Evolutionary conservation across 2,888 invertebrate species (phyloP).

Genomic region (Eristalis pertinax): DNA sequence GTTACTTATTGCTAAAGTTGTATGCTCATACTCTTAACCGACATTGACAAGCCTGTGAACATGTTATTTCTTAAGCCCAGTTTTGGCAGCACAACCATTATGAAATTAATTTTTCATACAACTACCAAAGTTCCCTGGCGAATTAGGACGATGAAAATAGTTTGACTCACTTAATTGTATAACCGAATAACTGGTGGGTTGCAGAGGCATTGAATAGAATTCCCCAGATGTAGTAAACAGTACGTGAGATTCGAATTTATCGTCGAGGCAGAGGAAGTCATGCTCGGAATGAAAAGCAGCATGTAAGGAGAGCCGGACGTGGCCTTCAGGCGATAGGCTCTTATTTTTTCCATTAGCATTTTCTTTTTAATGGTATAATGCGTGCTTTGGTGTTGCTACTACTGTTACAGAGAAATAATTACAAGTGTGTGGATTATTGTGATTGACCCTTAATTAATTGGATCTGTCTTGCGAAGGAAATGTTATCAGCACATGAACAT

Average conservation of each 20-base stretch:
- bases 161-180: slow-evolving; percentile 47
- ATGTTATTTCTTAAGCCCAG: slow-evolving; percentile 47
- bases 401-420: slow-evolving; percentile 61
- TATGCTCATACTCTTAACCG: slow-evolving; percentile 32
- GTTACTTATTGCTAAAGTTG: slow-evolving; percentile 37
- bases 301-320: slow-evolving; percentile 20
- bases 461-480: slow-evolving; percentile 16
- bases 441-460: slow-evolving; percentile 70
- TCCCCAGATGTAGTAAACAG: slow-evolving; percentile 25
- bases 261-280: slow-evolving; percentile 59
- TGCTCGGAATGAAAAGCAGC: slow-evolving; percentile 65
- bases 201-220: not conserved
- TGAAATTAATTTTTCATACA: slow-evolving; percentile 70
- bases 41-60: slow-evolving; percentile 61
- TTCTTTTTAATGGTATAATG: not conserved
- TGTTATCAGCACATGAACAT: not conserved
- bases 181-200: slow-evolving; percentile 2
- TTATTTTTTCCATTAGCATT: slow-evolving; percentile 56
- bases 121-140: slow-evolving; percentile 23
- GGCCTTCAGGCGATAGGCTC: slow-evolving; percentile 51
- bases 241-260: slow-evolving; percentile 67
- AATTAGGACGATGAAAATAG: slow-evolving; percentile 34
- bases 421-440: slow-evolving; percentile 30
- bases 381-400: slow-evolving; percentile 44
- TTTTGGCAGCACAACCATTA: slow-evolving; percentile 63